A percentile compares a stretch with the other conserved stretches of the same genome.
Conservation (phyloP, 1,140 invertebrate genomes). For the Eueides isabella region DNA sequence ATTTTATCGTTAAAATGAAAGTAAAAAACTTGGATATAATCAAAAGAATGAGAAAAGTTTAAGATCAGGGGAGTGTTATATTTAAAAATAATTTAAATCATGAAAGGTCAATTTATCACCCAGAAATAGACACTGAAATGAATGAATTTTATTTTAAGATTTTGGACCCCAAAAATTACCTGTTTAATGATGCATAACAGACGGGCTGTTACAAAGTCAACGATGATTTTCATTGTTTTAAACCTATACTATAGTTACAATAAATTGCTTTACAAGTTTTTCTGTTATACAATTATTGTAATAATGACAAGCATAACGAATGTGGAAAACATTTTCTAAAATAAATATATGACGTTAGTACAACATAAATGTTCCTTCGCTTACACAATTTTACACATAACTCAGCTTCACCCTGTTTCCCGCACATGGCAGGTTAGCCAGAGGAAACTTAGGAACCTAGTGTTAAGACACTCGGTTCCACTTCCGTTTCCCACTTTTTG, state of each 20-base stretch:
- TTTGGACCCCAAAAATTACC: not conserved
- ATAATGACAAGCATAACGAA: too few species aligned
- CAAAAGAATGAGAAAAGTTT: constrained; percentile 15
- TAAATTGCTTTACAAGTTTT: not conserved
- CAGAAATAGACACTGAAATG: not conserved
- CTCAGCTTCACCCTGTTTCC: too few species aligned
- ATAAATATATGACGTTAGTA: too few species aligned
- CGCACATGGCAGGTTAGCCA: too few species aligned
- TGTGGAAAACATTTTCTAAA: too few species aligned
- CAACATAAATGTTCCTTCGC: too few species aligned
- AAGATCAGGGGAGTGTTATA: not conserved
- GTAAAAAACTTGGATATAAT: constrained; percentile 9
- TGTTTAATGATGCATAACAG: not conserved
- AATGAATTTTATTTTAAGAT: constrained; percentile 2
- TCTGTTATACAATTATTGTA: too few species aligned
- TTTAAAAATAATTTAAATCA: constrained; percentile 12
- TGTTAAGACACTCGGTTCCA: too few species aligned
- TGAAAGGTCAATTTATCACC: constrained; percentile 9
- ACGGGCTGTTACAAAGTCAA: not conserved
- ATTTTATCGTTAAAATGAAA: constrained; percentile 1
- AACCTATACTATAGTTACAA: not conserved
- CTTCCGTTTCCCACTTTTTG: too few species aligned
- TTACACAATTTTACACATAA: too few species aligned
- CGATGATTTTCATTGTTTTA: not conserved
- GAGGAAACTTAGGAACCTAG: too few species aligned